Percentiles rank a stretch among this genome's conserved stretches.
Evolutionary conservation across 2,797 vertebrate species (phyloP).

Genomic region (Sebastes taczanowskii): DNA sequence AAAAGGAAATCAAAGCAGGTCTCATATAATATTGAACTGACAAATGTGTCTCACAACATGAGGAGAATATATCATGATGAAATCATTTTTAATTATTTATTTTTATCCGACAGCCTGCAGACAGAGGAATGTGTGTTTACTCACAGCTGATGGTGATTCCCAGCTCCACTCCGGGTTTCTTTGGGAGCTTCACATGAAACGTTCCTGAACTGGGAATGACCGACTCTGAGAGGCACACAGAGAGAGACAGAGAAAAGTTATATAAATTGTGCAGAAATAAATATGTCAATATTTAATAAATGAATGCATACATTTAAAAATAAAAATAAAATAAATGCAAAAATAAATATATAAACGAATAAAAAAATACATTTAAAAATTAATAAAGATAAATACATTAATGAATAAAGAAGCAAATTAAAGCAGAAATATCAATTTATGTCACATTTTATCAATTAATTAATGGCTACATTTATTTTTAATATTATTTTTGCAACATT

Average conservation of each 20-base stretch:
- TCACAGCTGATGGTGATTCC: constrained; percentile 99
- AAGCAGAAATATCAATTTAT: too few species aligned
- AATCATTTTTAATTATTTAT: not conserved
- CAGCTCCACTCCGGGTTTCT: constrained; percentile 96
- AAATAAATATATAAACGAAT: too few species aligned
- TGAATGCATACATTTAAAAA: too few species aligned
- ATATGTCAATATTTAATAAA: too few species aligned
- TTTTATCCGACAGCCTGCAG: not conserved
- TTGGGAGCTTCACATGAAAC: constrained; percentile 98
- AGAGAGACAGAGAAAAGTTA: not conserved
- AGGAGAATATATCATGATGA: not conserved
- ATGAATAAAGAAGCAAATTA: too few species aligned
- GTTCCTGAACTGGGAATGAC: constrained; percentile 98
- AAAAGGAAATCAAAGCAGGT: not conserved
- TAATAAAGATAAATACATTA: too few species aligned
- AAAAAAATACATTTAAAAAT: too few species aligned
- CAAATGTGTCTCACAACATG: not conserved
- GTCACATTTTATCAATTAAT: too few species aligned
- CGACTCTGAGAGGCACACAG: constrained; percentile 85
- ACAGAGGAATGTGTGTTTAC: constrained; percentile 39
- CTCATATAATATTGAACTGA: constrained; percentile 1
- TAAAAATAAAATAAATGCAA: too few species aligned
- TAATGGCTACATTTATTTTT: too few species aligned
- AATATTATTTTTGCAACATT: too few species aligned
- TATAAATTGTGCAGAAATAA: too few species aligned